These are phyloP conservation scores for Microtus richardsoni DNA, from an alignment of 2,113 vertebrate genomes.

Conservation along the genomic window DNA sequence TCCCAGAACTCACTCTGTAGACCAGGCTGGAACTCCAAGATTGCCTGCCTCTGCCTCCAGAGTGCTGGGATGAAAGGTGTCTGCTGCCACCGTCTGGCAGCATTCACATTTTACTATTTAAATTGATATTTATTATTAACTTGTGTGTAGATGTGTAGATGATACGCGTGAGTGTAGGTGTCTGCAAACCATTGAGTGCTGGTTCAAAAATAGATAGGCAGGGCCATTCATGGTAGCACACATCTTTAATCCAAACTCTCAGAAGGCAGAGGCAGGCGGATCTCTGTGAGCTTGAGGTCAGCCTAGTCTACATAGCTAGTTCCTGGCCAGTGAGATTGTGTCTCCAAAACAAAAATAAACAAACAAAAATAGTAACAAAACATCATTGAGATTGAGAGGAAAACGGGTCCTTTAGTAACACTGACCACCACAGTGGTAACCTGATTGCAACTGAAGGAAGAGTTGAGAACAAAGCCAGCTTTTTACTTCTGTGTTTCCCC, in stretches of 20 bases:
- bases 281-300: not conserved
- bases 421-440: not conserved
- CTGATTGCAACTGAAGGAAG: not conserved
- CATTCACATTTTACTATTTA: not conserved
- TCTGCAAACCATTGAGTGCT: not conserved
- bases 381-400: not conserved
- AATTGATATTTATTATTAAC: too few species aligned
- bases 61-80: not conserved
- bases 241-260: not conserved
- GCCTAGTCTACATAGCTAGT: not conserved
- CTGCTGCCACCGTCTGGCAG: accelerated
- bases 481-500: not conserved
- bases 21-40: not conserved
- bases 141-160: not conserved
- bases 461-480: not conserved
- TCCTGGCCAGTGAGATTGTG: not conserved
- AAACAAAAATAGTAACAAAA: not conserved
- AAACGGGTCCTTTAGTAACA: not conserved
- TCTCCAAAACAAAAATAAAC: not conserved
- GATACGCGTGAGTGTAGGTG: not conserved
- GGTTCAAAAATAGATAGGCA: not conserved
- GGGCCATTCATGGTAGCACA: not conserved
- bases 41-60: not conserved
- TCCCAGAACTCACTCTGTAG: not conserved
- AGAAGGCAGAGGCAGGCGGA: not conserved